Evolutionary conservation across 2,113 vertebrate genomes (phyloP).

Genomic region (Lepidothrix coronata): DNA sequence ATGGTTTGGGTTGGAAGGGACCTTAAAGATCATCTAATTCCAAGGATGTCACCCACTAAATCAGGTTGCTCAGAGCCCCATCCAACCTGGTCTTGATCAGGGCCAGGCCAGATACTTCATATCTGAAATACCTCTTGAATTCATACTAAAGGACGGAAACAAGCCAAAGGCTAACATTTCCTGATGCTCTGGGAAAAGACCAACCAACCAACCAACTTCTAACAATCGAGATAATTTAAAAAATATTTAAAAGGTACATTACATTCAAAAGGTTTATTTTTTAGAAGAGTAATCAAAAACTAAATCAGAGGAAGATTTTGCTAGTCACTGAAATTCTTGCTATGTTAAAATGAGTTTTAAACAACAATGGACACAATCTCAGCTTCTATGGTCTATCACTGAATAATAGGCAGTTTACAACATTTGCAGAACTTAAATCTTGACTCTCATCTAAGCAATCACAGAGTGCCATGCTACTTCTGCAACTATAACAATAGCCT

Average conservation of each 20-base stretch:
- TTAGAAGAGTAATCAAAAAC: not conserved
- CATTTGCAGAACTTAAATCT: not conserved
- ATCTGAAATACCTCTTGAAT: not conserved
- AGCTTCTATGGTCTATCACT: not conserved
- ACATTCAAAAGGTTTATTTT: not conserved
- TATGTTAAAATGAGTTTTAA: not conserved
- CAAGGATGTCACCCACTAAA: not conserved
- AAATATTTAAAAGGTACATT: not conserved
- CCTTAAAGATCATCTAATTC: not conserved
- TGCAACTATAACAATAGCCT: not conserved
- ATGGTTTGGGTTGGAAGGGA: not conserved
- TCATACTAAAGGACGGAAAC: not conserved
- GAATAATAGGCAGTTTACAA: not conserved
- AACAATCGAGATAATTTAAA: not conserved
- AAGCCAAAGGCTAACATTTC: not conserved
- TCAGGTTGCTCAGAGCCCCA: not conserved
- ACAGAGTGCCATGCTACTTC: not conserved
- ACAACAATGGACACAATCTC: not conserved
- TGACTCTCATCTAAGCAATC: not conserved
- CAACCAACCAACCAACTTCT: not conserved
- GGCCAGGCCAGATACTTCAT: not conserved
- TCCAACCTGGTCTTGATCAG: not conserved
- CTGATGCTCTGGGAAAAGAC: fast-evolving
- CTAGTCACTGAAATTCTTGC: not conserved
- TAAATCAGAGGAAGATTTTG: not conserved